A percentile compares a stretch with the other conserved stretches of the same genome.
These are phyloP conservation scores for Acanthurus lineatus DNA, from an alignment of 2,797 vertebrate genomes.

Conservation along the genomic window DNA sequence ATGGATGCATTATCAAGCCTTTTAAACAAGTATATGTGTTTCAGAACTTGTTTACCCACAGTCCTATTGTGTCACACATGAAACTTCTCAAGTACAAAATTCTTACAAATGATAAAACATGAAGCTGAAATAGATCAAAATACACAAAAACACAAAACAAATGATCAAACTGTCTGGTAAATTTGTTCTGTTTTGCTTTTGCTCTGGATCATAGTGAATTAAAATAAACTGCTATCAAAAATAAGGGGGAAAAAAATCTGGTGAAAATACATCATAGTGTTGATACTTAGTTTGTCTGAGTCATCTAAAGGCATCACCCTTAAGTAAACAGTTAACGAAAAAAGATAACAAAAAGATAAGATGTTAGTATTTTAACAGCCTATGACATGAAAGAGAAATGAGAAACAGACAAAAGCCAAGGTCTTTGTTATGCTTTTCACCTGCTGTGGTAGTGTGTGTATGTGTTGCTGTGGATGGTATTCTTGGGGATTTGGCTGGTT, in stretches of 20 bases:
- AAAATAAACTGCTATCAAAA: background rate
- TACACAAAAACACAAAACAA: too few relatives aligned
- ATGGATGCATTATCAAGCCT: background rate
- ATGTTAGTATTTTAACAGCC: background rate
- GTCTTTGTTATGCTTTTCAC: background rate
- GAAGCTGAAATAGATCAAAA: background rate
- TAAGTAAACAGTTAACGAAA: background rate
- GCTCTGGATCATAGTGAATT: background rate
- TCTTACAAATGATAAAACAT: background rate
- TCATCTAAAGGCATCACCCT: background rate
- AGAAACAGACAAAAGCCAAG: background rate
- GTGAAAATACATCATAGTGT: background rate
- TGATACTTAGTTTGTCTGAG: background rate
- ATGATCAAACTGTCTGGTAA: background rate
- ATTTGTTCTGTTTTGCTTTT: background rate
- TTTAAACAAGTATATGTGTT: background rate
- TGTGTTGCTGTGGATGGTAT: background rate
- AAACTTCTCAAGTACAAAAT: background rate
- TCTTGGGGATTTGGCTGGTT: background rate
- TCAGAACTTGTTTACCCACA: background rate
- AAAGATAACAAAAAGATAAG: background rate
- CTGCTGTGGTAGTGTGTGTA: background rate
- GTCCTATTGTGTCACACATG: background rate
- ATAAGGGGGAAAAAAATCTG: too few relatives aligned
- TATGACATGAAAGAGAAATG: conserved; percentile 1